phyloP scores from a whole-genome alignment of 2,113 vertebrate genomes.

The Fregata magnificens region DNA sequence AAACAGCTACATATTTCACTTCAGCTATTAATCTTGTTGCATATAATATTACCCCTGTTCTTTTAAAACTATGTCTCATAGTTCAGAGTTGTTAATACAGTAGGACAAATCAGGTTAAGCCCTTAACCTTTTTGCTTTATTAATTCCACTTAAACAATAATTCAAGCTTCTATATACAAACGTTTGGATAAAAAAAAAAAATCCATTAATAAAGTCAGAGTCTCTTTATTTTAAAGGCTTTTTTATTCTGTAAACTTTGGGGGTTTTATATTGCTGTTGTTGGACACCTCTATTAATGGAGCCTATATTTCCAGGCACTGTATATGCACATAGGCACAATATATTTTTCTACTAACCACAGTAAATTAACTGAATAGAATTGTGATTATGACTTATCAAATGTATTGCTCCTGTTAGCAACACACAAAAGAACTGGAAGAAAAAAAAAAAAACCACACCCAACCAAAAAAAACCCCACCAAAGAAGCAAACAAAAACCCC shows the following conservation, averaged over 20 bases:
- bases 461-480: too few species aligned
- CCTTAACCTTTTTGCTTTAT: neutral
- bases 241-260: neutral
- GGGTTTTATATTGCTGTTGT: neutral
- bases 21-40: neutral
- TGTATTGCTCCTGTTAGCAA: neutral
- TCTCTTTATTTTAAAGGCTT: neutral
- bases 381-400: neutral
- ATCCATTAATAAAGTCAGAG: neutral
- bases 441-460: neutral
- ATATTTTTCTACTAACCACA: neutral
- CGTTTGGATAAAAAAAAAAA: neutral
- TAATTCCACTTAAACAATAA: neutral
- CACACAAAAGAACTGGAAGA: neutral
- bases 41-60: neutral
- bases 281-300: neutral
- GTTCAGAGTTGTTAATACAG: neutral
- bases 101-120: neutral
- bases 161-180: neutral
- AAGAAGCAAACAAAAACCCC: neutral
- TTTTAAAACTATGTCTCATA: neutral
- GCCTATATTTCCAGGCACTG: neutral
- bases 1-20: neutral
- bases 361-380: neutral
- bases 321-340: neutral